Percentiles rank a stretch among this genome's conserved stretches.
These are phyloP conservation scores for Paramisgurnus dabryanus DNA, from an alignment of 2,113 vertebrate species.

Conservation along the genomic window DNA sequence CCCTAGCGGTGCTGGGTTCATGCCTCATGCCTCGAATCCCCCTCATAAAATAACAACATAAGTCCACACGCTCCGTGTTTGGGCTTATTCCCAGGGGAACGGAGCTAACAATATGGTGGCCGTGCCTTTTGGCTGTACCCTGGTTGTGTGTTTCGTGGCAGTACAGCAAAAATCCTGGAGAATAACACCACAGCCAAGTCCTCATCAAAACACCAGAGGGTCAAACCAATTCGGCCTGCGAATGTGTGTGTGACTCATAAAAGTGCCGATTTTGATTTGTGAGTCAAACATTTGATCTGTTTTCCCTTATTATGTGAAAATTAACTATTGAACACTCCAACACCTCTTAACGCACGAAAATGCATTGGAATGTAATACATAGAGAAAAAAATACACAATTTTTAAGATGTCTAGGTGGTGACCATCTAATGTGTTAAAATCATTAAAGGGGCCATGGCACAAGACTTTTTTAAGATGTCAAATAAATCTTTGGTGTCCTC, in stretches of 20 bases:
- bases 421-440: too few species aligned
- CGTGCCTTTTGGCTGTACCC: slow-evolving; percentile 52
- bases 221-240: slow-evolving; percentile 20
- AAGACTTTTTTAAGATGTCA: too few species aligned
- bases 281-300: neutral
- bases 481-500: too few species aligned
- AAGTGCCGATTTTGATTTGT: slow-evolving; percentile 16
- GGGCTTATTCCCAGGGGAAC: neutral
- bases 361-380: too few species aligned
- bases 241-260: slow-evolving; percentile 38
- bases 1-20: slow-evolving; percentile 3
- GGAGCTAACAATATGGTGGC: slow-evolving; percentile 31
- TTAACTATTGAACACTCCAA: neutral
- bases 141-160: slow-evolving; percentile 43
- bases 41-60: slow-evolving; percentile 14
- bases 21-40: neutral
- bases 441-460: too few species aligned
- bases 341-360: neutral
- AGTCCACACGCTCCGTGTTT: neutral
- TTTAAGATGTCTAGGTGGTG: too few species aligned
- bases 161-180: slow-evolving; percentile 32
- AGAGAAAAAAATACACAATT: too few species aligned
- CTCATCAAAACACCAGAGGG: slow-evolving; percentile 34
- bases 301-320: neutral
- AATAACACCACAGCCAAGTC: slow-evolving; percentile 31